Evolutionary conservation across 2,113 vertebrate species (phyloP).

Genomic region (Eudyptes chrysolophus): DNA sequence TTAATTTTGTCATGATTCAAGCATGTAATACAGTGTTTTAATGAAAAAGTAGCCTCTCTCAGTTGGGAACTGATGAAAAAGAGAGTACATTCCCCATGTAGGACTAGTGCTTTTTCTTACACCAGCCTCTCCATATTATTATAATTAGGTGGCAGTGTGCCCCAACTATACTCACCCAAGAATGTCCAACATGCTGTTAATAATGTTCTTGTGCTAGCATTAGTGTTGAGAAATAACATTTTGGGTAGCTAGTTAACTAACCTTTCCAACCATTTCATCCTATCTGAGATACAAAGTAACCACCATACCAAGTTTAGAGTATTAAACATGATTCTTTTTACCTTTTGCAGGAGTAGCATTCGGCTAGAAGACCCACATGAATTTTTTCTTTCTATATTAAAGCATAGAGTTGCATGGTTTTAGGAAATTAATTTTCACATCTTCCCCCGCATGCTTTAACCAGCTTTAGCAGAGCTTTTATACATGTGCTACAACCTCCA

Average conservation of each 20-base stretch:
- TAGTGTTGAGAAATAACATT: background rate
- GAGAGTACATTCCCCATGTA: background rate
- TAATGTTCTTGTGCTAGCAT: background rate
- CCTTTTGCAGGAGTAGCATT: background rate
- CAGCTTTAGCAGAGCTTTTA: background rate
- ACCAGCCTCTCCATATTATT: background rate
- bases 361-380: background rate
- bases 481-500: slow-evolving; percentile 17
- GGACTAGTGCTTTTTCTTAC: background rate
- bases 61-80: background rate
- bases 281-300: background rate
- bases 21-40: background rate
- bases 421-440: slow-evolving; percentile 13
- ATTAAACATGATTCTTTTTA: background rate
- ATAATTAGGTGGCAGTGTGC: background rate
- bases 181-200: background rate
- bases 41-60: background rate
- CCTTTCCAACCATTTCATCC: background rate
- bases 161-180: background rate
- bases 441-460: background rate
- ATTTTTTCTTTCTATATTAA: background rate
- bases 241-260: background rate
- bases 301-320: background rate
- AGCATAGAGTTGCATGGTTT: background rate
- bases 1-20: background rate